Percentiles rank a stretch among this genome's conserved stretches.
Conservation (phyloP, 2,113 vertebrate species). For the Tupaia tana region DNA sequence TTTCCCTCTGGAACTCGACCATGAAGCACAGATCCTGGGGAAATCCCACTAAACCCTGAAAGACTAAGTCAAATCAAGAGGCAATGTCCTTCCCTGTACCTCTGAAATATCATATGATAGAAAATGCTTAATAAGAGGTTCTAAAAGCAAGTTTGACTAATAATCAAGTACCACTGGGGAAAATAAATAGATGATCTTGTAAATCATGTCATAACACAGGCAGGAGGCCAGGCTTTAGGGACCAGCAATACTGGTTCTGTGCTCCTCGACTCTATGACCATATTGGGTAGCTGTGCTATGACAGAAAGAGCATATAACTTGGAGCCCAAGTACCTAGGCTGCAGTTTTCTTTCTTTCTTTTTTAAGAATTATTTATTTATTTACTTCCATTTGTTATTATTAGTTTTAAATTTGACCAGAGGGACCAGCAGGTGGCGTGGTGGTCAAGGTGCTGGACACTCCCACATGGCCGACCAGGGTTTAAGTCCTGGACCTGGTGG, state of each 20-base stretch:
- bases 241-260: background rate
- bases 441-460: no score
- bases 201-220: slow-evolving; percentile 9
- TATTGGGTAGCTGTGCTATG: background rate
- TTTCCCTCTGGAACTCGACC: background rate
- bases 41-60: slow-evolving; percentile 50
- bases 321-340: background rate
- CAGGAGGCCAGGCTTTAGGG: background rate
- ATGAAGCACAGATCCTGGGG: background rate
- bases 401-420: no score
- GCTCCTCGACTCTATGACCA: background rate
- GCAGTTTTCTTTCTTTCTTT: background rate
- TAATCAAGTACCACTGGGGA: slow-evolving; percentile 4
- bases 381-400: no score
- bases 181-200: slow-evolving; percentile 46
- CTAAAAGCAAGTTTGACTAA: slow-evolving; percentile 46
- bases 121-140: slow-evolving; percentile 34
- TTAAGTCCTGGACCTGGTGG: no score
- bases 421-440: no score
- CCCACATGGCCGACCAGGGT: no score
- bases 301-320: background rate
- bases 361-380: no score
- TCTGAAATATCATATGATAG: slow-evolving; percentile 18
- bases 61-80: slow-evolving; percentile 54
- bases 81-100: background rate